A percentile compares a stretch with the other conserved stretches of the same genome.
phyloP scores from a whole-genome alignment of 2,797 vertebrate genomes.

The Toxotes lorentzi region DNA sequence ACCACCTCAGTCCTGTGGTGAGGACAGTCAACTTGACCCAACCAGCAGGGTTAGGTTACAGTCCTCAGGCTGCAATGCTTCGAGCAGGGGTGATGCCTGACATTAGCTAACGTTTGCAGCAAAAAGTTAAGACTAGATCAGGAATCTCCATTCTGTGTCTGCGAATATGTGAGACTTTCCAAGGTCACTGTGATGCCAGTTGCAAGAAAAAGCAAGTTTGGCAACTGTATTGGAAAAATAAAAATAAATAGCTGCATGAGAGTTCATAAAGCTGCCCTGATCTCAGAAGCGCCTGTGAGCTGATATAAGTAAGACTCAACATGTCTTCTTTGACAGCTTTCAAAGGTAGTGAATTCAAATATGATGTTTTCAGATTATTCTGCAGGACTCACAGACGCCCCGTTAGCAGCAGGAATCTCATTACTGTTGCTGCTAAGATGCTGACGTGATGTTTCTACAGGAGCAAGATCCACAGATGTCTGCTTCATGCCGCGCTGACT shows the following conservation, averaged over 20 bases:
- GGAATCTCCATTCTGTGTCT: conserved; percentile 1
- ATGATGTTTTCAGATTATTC: background rate
- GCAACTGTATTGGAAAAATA: conserved; percentile 26
- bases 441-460: background rate
- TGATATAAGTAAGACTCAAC: background rate
- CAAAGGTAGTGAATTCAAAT: background rate
- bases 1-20: background rate
- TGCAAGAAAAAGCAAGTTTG: conserved; percentile 18
- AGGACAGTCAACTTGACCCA: background rate
- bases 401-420: conserved; percentile 7
- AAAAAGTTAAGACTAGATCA: background rate
- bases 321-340: background rate
- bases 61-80: conserved; percentile 1
- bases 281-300: background rate
- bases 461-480: conserved; percentile 26
- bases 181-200: conserved; percentile 7
- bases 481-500: background rate
- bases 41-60: background rate
- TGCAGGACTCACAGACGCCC: conserved; percentile 4
- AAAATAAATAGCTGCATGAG: conserved; percentile 15
- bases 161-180: background rate
- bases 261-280: background rate
- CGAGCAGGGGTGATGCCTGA: background rate
- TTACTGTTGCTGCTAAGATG: background rate
- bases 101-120: background rate